Conservation (phyloP, 2,113 vertebrate genomes). For the Marmota monax region DNA sequence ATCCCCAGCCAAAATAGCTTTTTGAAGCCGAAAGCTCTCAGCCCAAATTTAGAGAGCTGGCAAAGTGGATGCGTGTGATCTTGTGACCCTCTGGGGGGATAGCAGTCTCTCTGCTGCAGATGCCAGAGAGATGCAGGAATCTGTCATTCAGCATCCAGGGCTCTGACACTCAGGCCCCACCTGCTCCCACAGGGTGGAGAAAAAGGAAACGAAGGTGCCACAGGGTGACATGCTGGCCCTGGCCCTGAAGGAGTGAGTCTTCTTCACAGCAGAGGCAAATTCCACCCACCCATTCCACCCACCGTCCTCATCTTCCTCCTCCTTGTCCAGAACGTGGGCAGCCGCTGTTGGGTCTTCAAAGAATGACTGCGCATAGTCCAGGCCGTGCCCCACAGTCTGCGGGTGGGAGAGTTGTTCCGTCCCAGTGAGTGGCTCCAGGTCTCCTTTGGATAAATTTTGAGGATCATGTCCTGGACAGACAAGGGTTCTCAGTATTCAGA, state of each 20-base stretch:
- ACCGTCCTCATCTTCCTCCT: slow-evolving; percentile 78
- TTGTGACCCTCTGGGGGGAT: too few species aligned
- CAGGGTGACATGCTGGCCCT: background rate
- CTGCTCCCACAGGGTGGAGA: slow-evolving; percentile 77
- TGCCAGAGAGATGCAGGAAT: background rate
- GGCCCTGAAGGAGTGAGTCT: background rate
- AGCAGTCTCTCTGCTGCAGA: background rate
- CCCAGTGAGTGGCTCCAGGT: background rate
- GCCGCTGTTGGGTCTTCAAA: slow-evolving; percentile 80
- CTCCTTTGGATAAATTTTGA: slow-evolving; percentile 65
- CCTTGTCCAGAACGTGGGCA: slow-evolving; percentile 66
- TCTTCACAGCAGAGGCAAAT: slow-evolving; percentile 84
- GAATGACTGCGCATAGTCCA: slow-evolving; percentile 84
- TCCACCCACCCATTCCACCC: slow-evolving; percentile 89
- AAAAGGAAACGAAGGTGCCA: slow-evolving; percentile 70
- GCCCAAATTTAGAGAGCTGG: too few species aligned
- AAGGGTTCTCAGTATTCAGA: slow-evolving; percentile 88
- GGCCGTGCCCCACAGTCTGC: slow-evolving; percentile 55
- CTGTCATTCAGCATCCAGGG: slow-evolving; percentile 30
- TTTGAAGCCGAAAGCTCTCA: background rate
- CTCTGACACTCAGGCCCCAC: slow-evolving; percentile 69
- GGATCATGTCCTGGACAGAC: background rate
- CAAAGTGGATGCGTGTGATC: fast-evolving
- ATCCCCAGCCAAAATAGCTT: background rate
- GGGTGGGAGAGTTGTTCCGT: slow-evolving; percentile 59